phyloP scores from a whole-genome alignment of 2,888 invertebrate species.

The Nebria salina region DNA sequence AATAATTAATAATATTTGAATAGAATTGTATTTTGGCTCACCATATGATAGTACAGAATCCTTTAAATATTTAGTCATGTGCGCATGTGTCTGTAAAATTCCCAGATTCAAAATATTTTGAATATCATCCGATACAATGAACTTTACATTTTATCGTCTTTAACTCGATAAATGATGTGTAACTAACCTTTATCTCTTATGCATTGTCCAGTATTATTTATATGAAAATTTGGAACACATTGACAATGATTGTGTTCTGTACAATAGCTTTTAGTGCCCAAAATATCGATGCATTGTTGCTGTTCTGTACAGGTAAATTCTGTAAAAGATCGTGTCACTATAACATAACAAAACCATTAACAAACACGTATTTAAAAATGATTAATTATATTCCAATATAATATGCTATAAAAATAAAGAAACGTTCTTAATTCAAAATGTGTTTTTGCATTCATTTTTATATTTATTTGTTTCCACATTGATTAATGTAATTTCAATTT shows the following conservation, averaged over 20 bases:
- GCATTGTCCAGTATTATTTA: conserved; percentile 52
- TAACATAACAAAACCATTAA: conserved; percentile 7
- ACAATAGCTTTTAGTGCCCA: conserved; percentile 55
- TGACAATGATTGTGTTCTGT: conserved; percentile 55
- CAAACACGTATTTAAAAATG: background rate
- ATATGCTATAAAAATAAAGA: too few species aligned
- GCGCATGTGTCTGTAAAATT: too few species aligned
- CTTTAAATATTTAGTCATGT: too few species aligned
- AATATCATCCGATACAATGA: background rate
- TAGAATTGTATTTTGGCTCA: too few species aligned
- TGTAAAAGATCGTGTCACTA: conserved; percentile 29
- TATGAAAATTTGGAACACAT: conserved; percentile 56
- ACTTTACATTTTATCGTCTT: background rate
- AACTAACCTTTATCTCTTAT: conserved; percentile 56
- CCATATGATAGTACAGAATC: too few species aligned
- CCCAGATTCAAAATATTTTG: too few species aligned
- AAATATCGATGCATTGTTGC: conserved; percentile 52
- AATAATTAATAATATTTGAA: too few species aligned
- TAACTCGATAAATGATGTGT: background rate
- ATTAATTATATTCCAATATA: background rate
- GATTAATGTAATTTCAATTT: background rate
- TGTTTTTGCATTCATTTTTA: background rate
- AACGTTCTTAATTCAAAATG: background rate
- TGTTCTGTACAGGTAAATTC: conserved; percentile 47
- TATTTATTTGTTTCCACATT: background rate